These are phyloP conservation scores for Monopterus albus DNA, from an alignment of 2,113 vertebrate species.

Conservation along the genomic window DNA sequence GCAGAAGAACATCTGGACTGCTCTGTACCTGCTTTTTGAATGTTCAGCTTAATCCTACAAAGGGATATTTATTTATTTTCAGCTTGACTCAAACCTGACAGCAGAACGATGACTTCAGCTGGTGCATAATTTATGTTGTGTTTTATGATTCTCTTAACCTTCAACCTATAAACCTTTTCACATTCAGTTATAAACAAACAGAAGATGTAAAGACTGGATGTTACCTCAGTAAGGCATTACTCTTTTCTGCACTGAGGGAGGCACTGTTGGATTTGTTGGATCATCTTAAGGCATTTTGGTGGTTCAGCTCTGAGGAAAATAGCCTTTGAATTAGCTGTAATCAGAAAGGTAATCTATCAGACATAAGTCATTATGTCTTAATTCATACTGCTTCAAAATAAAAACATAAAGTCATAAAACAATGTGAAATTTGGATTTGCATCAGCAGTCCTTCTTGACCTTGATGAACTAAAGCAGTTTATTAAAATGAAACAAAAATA, in stretches of 20 bases:
- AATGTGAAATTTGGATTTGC: neutral
- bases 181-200: neutral
- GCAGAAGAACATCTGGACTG: conserved; percentile 1
- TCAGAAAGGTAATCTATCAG: neutral
- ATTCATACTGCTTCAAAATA: neutral
- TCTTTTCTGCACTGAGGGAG: conserved; percentile 68
- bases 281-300: conserved; percentile 2
- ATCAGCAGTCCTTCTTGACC: conserved; percentile 16
- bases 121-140: neutral
- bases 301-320: neutral
- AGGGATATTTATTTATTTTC: conserved; percentile 19
- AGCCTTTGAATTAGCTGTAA: conserved; percentile 27
- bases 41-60: conserved; percentile 7
- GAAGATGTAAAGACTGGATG: neutral
- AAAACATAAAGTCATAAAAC: neutral
- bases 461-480: conserved; percentile 1
- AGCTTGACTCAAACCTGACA: conserved; percentile 6
- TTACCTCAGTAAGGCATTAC: conserved; percentile 34
- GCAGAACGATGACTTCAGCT: conserved; percentile 4
- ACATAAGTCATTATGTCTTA: neutral
- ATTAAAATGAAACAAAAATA: conserved; percentile 30
- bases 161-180: neutral
- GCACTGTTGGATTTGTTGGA: conserved; percentile 72
- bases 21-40: conserved; percentile 1
- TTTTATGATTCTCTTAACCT: neutral